Base-by-base conservation (phyloP, 2,797 vertebrate genomes). In the Pteronotus mesoamericanus region DNA sequence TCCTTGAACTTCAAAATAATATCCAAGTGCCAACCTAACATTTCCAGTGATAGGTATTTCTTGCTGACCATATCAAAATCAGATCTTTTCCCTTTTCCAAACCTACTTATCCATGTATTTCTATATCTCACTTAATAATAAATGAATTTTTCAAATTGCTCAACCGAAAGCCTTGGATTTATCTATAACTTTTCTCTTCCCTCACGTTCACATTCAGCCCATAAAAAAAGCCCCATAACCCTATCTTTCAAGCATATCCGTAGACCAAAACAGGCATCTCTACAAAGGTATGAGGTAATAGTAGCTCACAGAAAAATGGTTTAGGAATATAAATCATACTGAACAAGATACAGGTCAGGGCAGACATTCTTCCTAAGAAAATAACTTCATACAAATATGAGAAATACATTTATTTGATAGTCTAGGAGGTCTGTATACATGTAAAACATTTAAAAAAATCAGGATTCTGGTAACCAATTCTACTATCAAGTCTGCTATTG, bases 401-500 rank as follows among this genome's bases (percentile, higher is more conserved):
- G 46, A 53, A 89, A 53, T 53, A 69, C 72, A 32, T 53, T 78
- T 83, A n/a, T 92, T 84, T 92, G 93, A 89, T 61, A 48, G 59
- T 59, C 46, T 80, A 83, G 61, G 48, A 69, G 74, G 16, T 95
- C 57, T 86, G 16, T 95, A 32, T 94, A 89, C 24, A 91, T 83
- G 55, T 78, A 78, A 46, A 86, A 46, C 71, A 87, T 74, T 85
- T 57, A 39, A 90, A 94, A 29, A 88, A 37, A 9, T 80, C 77
- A 55, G 21, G 53, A 89, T 93, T 75, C 59, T 92, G 66, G 77
- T 94, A 89, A 74, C n/a, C 75, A 91, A 26, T 93, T 48, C 91
- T 96, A 22, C 86, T 59, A 90, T 74, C 89, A 96, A 82, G 75
- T 66, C 26, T 79, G 39, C 61, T 32, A 84, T 64, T 74, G 53